Evolutionary conservation across 2,888 invertebrate species (phyloP), one percentile per base, ranked within the genome.

Genomic region (Helleia helle): DNA sequence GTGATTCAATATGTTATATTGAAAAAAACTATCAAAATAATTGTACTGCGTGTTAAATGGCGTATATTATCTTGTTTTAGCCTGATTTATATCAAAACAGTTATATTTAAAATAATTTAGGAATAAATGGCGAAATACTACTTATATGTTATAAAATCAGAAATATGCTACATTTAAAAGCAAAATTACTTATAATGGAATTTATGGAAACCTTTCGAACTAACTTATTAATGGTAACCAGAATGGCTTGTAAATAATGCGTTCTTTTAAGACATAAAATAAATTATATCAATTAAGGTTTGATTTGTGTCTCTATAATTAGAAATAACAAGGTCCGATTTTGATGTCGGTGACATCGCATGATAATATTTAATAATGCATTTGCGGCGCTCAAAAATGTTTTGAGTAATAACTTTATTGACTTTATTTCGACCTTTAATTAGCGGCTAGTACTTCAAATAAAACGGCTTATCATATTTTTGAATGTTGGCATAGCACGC

Each of bases 401-500:
- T 12, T 22, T 8, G 18, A 6, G 9, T 22, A 22, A 34, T 34
- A 34, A 34, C 12, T 12, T 11, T 34, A 18, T 12, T 34, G 34
- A 22, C 34, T 12, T 34, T 34, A 22, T 34, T 22, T 18, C 22
- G 12, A 18, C 22, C 34, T 34, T 34, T 34, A 17, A 4, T 22
- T 34, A 22, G 12, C 34, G 22, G 18, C 34, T 12, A 34, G 8
- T 12, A n/a, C n/a, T n/a, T n/a, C 8, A 18, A 34, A 18, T 22
- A 7, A 22, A 22, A 22, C 22, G 22, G 3, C 11, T 31, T 31
- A 31, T 31, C 31, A 34, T n/a, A n/a, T 34, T 13, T 34, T 18
- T 11, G 18, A 11, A 12, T 4, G 18, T 11, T 31, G 8, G 8
- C 22, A n/a, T n/a, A n/a, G n/a, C n/a, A n/a, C n/a, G n/a, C n/a